Evolutionary conservation across 2,888 invertebrate species (phyloP), one percentile per base, ranked within the genome.

Genomic region (Eupithecia subumbrata): DNA sequence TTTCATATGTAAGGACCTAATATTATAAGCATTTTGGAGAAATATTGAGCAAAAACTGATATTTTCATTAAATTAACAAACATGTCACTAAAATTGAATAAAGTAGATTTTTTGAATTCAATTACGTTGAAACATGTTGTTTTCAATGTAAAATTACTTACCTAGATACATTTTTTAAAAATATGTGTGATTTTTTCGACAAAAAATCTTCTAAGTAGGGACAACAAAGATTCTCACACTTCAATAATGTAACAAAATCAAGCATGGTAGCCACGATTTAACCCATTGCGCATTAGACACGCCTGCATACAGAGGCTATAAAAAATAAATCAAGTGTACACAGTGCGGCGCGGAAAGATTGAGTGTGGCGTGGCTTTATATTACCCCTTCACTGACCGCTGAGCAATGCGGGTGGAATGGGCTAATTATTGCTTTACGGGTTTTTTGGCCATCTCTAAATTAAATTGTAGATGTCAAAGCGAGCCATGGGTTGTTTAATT

Each of bases 221-320:
- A 34, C 0, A 0, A 12, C 25, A 60, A 60, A 12, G 3, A 64
- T 72, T 72, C 75, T 43, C 72, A 52, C 71, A 64, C 40, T 76
- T 75, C 70, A 75, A 74, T 12, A 30, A 64, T 56, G 11, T 11
- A 11, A 18, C 22, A n/a, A 40, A 75, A 79, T 74, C 71, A 66
- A 70, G 69, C 76, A 77, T 74, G 70, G 64, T 60, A 56, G 66
- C 74, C 74, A 78, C 84, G 72, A 75, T 75, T 78, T 73, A 74
- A 73, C 48, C 76, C 75, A 72, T 76, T 48, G 30, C 30, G 30
- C 66, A 91, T 93, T 93, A 90, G 89, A 81, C 83, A 91, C 93
- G 94, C 93, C 93, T 86, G 93, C 93, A 94, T 93, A 83, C 86
- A 88, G 83, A 84, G 86, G 85, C 79, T 84, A 88, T 91, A 91